Evolutionary conservation across 2,888 invertebrate genomes (phyloP).

Genomic region (Eulithis testata): DNA sequence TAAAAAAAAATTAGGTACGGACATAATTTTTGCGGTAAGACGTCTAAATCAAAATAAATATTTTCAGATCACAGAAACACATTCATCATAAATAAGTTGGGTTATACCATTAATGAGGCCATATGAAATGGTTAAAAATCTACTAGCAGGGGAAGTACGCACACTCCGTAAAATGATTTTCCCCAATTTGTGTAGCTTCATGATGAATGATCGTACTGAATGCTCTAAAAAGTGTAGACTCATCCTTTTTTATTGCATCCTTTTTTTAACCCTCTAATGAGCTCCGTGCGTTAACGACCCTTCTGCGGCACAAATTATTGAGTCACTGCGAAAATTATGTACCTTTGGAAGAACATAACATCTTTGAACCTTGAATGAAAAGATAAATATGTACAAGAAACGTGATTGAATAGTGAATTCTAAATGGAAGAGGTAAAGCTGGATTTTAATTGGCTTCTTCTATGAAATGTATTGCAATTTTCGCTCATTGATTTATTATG

Average conservation of each 20-base stretch:
- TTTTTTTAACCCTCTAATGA: constrained; percentile 74
- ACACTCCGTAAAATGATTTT: constrained; percentile 37
- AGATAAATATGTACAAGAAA: not conserved
- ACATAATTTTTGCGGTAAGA: no score
- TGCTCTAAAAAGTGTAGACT: constrained; percentile 59
- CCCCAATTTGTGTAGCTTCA: constrained; percentile 44
- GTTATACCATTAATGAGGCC: no score
- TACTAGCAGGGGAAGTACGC: not conserved
- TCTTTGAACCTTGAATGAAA: constrained; percentile 27
- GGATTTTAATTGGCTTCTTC: not conserved
- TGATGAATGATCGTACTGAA: constrained; percentile 37
- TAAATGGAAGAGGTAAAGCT: not conserved
- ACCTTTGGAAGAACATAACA: constrained; percentile 2
- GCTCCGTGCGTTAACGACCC: constrained; percentile 51
- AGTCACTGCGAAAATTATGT: constrained; percentile 58
- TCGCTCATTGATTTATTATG: constrained; percentile 11
- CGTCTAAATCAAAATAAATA: no score
- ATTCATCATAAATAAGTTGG: no score
- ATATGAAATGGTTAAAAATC: no score
- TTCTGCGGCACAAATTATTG: constrained; percentile 49
- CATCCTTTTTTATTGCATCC: constrained; percentile 79
- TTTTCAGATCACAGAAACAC: no score
- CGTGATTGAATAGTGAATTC: not conserved
- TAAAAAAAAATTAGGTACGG: no score
- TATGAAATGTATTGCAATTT: constrained; percentile 1